Evolutionary conservation across 2,797 vertebrate genomes (phyloP).

Genomic region (Hydrophis major): DNA sequence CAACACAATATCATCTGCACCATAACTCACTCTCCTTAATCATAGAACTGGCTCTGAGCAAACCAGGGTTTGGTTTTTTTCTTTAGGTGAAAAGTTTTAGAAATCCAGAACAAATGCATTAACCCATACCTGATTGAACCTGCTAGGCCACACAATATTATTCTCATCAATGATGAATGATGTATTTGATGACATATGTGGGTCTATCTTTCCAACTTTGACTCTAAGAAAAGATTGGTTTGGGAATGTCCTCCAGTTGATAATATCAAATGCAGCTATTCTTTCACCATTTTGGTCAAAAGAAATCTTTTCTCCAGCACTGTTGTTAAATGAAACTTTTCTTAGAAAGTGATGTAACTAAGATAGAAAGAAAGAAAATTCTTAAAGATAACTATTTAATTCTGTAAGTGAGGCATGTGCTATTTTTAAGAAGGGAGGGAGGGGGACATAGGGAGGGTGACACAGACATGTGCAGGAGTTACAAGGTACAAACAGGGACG

Average conservation of each 20-base stretch:
- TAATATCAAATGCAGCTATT: slow-evolving; percentile 12
- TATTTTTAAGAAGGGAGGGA: neutral
- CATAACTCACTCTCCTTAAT: neutral
- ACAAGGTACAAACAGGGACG: neutral
- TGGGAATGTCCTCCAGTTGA: slow-evolving; percentile 15
- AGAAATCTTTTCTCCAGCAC: neutral
- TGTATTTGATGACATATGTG: neutral
- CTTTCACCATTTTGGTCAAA: neutral
- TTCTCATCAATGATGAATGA: neutral
- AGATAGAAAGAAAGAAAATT: neutral
- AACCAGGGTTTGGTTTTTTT: neutral
- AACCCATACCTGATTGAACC: neutral
- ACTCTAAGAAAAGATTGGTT: slow-evolving; percentile 7
- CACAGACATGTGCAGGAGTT: neutral
- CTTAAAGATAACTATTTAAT: neutral
- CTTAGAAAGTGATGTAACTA: neutral
- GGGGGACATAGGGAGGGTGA: neutral
- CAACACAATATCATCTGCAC: neutral
- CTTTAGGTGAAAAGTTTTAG: neutral
- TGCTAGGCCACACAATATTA: neutral
- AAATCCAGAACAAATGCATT: neutral
- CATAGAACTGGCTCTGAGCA: neutral
- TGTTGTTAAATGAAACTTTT: slow-evolving; percentile 6
- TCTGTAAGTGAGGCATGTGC: neutral
- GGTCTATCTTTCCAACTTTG: neutral